Conservation (phyloP, 2,888 invertebrate genomes). For the Laspeyria flexula region DNA sequence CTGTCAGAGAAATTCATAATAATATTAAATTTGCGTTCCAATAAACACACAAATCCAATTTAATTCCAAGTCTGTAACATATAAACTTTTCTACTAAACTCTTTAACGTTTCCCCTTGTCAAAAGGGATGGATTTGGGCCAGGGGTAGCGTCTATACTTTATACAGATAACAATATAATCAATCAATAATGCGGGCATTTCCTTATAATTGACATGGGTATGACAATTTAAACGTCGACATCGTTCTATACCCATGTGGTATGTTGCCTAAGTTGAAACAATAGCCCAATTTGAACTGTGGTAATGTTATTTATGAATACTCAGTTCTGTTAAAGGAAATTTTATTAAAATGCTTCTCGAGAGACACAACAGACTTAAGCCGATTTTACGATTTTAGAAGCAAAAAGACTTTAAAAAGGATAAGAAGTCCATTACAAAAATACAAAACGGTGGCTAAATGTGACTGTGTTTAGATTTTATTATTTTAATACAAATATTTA, state of each 20-base stretch:
- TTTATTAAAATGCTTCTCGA: neutral
- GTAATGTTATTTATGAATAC: neutral
- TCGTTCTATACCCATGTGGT: no score
- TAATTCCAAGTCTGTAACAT: neutral
- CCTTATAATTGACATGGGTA: conserved; percentile 39
- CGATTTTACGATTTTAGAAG: neutral
- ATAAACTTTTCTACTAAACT: conserved; percentile 4
- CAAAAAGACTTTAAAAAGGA: neutral
- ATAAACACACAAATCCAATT: neutral
- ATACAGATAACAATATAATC: conserved; percentile 25
- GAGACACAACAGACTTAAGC: neutral
- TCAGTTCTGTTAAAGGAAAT: neutral
- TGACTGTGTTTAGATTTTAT: neutral
- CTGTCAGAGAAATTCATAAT: neutral
- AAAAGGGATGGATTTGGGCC: neutral
- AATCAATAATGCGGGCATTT: conserved; percentile 32
- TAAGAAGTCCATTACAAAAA: neutral
- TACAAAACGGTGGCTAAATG: neutral
- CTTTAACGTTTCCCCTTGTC: conserved; percentile 6
- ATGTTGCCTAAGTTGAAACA: conserved; percentile 8
- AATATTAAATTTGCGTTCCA: neutral
- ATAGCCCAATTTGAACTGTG: conserved; percentile 9
- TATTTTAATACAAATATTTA: no score
- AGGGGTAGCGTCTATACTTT: neutral
- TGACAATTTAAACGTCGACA: conserved; percentile 34